Base-by-base conservation (phyloP, 2,113 vertebrate genomes). In the Lampris incognitus region DNA sequence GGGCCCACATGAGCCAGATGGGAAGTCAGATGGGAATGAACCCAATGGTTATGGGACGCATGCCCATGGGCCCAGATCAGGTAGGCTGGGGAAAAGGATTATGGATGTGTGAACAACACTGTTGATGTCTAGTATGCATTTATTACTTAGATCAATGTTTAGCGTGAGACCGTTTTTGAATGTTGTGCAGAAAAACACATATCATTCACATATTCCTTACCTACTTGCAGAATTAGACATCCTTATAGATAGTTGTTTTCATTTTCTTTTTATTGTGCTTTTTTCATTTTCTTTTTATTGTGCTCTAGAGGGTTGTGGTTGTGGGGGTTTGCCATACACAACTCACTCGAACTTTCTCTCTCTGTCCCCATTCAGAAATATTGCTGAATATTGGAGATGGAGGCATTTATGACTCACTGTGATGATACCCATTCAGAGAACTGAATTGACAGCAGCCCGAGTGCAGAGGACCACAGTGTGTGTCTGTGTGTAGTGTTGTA, bases 61-160 rank as follows among this genome's bases (percentile, higher is more conserved):
- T 95, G 93, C 91, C 91, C 2, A 90, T 98, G 97, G 97, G 95
- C 58, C 95, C 97, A 52, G 97, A 99, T 77, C 98, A 98, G 96
- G 97, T 99, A 91, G 92, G 82, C 24, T 5, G 7, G 3, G 50
- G 11, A n/a, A 5, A 55, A 5, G 62, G 39, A 62, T 50, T 52
- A 13, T 60, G n/a, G 2, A 5, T n/a, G 48, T 1, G 7, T 63
- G 10, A 41, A 2, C 44, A 57, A 42, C 37, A 92, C 82, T 94
- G 89, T 94, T 94, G 0, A 4, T n/a, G 2, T 40, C 13, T 72
- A n/a, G 36, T 66, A 11, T 66, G 85, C 84, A 46, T 66, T 64
- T 4, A 61, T 81, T 55, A 59, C 72, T 46, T 50, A 7, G n/a
- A 42, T 57, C 57, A 10, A 51, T 6, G 36, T 75, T 55, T 66